Base-by-base conservation (phyloP, 2,113 vertebrate species). In the Oostethus manadensis region DNA sequence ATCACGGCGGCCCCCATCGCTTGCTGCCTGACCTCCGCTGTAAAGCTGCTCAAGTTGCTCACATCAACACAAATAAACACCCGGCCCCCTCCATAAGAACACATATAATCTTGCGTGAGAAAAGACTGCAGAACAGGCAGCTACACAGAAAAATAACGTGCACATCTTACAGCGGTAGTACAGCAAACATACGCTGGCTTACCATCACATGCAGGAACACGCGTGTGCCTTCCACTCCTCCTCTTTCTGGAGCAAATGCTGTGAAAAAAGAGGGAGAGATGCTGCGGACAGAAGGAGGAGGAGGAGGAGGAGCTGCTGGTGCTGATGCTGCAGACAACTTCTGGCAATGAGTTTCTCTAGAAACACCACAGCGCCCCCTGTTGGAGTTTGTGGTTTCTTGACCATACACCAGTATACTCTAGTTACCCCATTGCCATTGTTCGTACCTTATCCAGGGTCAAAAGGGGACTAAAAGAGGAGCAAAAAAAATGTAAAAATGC, bases 281-380 rank as follows among this genome's bases (percentile, higher is more conserved):
- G 76, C 69, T 79, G 79, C 74, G 59, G 82, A 81, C 68, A 67
- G 73, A 54, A 76, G 67, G 59, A 65, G 59, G 66, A 60, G 64
- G 66, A 60, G 64, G 64, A 44, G 64, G 68, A 65, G 70, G 63
- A 64, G 60, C 44, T 51, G 62, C 64, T 22, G 86, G 76, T 87
- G 80, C 84, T 87, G 86, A 86, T 86, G 86, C 78, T 85, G 86
- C 84, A 80, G 75, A 74, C 77, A 64, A 80, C 79, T 82, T 68
- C 78, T 78, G 82, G 66, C 66, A 64, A 47, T 40, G 51, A 46
- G 22, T n/a, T 44, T 40, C 15, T 51, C 1, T 48, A 20, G 21
- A 23, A 42, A 51, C 67, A 56, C 68, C 1, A 48, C 18, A 3
- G 74, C 69, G 78, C 77, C 1, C 77, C 69, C 84, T 85, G 69